Percentiles rank a stretch among this genome's conserved stretches.
phyloP scores from a whole-genome alignment of 2,113 vertebrate species.

The Mus spicilegus region DNA sequence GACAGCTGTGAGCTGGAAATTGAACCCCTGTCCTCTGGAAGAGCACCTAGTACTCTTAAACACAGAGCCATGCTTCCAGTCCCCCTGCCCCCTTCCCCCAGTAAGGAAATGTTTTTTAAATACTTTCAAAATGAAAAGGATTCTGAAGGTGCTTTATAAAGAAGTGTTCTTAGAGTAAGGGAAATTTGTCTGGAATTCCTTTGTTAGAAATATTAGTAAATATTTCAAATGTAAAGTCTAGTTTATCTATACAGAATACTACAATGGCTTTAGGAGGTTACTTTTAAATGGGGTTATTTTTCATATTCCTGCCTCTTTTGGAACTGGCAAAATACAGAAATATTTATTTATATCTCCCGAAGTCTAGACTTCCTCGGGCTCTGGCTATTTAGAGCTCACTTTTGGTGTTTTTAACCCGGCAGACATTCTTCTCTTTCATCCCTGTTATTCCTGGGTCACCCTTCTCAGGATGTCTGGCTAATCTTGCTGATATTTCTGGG shows the following conservation, averaged over 20 bases:
- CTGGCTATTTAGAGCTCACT: conserved; percentile 69
- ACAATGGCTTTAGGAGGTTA: neutral
- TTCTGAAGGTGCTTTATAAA: neutral
- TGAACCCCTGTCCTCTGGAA: neutral
- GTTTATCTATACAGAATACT: conserved; percentile 43
- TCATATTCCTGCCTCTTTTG: neutral
- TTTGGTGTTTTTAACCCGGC: conserved; percentile 51
- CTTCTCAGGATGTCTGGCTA: conserved; percentile 62
- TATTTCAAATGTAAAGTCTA: neutral
- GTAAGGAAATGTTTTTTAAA: neutral
- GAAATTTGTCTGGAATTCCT: neutral
- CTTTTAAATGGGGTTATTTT: conserved; percentile 43
- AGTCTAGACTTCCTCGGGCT: conserved; percentile 71
- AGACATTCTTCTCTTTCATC: conserved; percentile 74
- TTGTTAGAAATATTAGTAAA: neutral
- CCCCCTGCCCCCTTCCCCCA: neutral
- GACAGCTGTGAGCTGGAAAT: neutral
- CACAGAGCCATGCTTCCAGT: neutral
- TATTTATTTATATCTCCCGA: conserved; percentile 20
- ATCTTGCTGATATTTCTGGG: conserved; percentile 76
- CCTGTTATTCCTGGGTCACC: conserved; percentile 51
- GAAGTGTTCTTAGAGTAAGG: neutral
- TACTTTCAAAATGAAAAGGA: conserved; percentile 33
- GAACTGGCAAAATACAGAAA: conserved; percentile 55
- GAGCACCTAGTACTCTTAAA: neutral